A percentile compares a stretch with the other conserved stretches of the same genome.
Evolutionary conservation across 2,888 invertebrate genomes (phyloP).

Genomic region (Drosophila ezoana): DNA sequence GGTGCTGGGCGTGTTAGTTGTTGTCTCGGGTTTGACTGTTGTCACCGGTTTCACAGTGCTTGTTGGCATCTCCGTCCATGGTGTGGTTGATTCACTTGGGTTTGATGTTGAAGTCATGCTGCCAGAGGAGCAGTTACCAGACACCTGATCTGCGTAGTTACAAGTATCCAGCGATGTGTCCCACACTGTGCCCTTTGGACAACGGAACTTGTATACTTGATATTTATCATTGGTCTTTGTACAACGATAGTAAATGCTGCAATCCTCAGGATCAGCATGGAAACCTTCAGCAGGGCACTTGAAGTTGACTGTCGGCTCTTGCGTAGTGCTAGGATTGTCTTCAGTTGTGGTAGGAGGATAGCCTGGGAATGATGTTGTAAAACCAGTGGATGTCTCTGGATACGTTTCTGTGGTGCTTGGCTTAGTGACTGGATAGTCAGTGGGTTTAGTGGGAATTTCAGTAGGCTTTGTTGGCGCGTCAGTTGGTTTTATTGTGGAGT

Average conservation of each 20-base stretch:
- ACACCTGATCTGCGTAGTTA: slow-evolving; percentile 82
- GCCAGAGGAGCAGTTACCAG: slow-evolving; percentile 80
- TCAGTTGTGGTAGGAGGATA: slow-evolving; percentile 52
- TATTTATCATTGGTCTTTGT: slow-evolving; percentile 84
- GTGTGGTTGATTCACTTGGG: slow-evolving; percentile 40
- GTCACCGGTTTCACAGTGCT: slow-evolving; percentile 40
- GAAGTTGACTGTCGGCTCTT: slow-evolving; percentile 66
- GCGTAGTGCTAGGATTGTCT: slow-evolving; percentile 49
- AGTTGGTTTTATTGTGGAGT: slow-evolving; percentile 29
- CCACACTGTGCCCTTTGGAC: slow-evolving; percentile 87
- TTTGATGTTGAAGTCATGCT: slow-evolving; percentile 41
- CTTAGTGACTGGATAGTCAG: slow-evolving; percentile 32
- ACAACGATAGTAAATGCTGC: slow-evolving; percentile 87
- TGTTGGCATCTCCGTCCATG: slow-evolving; percentile 34
- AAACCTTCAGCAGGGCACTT: slow-evolving; percentile 85
- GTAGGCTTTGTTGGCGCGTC: slow-evolving; percentile 32
- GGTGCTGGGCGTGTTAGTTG: slow-evolving; percentile 28
- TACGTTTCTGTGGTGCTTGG: slow-evolving; percentile 38
- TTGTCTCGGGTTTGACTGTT: slow-evolving; percentile 41
- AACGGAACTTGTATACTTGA: slow-evolving; percentile 86
- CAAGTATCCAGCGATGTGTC: slow-evolving; percentile 87
- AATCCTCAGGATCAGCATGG: slow-evolving; percentile 85
- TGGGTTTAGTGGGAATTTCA: slow-evolving; percentile 29
- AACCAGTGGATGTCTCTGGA: slow-evolving; percentile 29
- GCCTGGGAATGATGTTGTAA: slow-evolving; percentile 52